phyloP scores from a whole-genome alignment of 2,797 vertebrate species.

The Macrochelys suwanniensis region DNA sequence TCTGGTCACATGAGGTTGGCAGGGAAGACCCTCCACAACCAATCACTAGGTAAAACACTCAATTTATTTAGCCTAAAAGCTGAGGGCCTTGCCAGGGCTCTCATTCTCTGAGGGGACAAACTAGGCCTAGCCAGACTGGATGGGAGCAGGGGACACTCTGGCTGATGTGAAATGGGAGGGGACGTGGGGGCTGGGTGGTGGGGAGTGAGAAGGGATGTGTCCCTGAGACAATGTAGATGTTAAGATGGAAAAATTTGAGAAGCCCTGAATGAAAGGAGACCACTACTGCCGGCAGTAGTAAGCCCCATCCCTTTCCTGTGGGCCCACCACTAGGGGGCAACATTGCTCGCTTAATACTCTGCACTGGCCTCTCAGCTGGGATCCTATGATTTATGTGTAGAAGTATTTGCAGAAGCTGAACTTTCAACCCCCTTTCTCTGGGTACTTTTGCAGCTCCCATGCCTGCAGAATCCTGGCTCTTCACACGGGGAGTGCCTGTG shows the following conservation, averaged over 20 bases:
- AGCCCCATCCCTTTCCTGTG: background rate
- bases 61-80: too few species aligned
- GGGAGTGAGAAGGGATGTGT: background rate
- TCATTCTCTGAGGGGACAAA: too few species aligned
- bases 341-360: background rate
- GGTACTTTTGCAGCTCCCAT: background rate
- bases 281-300: background rate
- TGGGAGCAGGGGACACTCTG: too few species aligned
- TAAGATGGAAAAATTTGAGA: too few species aligned
- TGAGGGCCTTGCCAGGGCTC: too few species aligned
- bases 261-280: too few species aligned
- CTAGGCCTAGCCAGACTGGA: too few species aligned
- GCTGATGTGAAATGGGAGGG: too few species aligned
- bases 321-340: background rate
- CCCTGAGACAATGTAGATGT: too few species aligned
- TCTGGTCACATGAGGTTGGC: too few species aligned
- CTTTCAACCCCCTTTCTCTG: background rate
- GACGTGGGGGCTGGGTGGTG: background rate
- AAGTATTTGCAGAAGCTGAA: background rate
- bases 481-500: background rate
- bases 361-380: background rate
- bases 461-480: background rate
- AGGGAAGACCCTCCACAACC: too few species aligned
- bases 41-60: too few species aligned
- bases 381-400: background rate